Evolutionary conservation across 2,797 vertebrate genomes (phyloP), one percentile per base, ranked within the genome.

Genomic region (Cynopterus sphinx): DNA sequence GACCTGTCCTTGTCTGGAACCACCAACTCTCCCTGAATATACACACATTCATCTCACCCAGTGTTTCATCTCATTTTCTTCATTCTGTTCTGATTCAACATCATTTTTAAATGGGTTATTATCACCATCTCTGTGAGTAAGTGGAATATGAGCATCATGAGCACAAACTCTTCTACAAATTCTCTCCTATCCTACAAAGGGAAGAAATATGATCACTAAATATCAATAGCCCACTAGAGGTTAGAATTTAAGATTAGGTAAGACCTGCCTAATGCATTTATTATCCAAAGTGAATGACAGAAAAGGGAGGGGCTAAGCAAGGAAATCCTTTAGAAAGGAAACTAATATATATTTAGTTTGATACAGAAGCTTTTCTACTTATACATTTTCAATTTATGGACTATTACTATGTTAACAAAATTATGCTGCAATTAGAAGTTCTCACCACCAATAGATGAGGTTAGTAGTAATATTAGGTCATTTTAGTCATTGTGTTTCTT

Each of bases 221-320:
- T 89, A 89, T 87, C 85, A 85, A 82, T 36, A 93, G 82, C 39
- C 28, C 59, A 53, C 31, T 53, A 36, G 53, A 96, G 70, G 93
- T 81, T 65, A 87, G 61, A 77, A 95, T 94, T 91, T 94, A 91
- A 94, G 65, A 87, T 90, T 43, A 93, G 61, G 55, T 4, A 77
- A 95, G 3, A 81, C 82, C 55, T 51, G 4, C 21, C 59, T 59
- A 93, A 94, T 71, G 24, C n/a, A 33, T 65, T 81, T 96, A 61
- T 74, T 65, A 87, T 85, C 22, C 26, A 70, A 87, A 9, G 53
- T 57, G 11, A 89, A 88, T 71, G 65, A 57, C 15, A 41, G 59
- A n/a, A 57, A 83, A 84, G 24, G 22, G 28, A 91, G n/a, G 31
- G 51, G 6, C 1, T 19, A 28, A 68, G 4, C 41, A 53, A 77